Percentiles rank a stretch among this genome's conserved stretches.
These are phyloP conservation scores for Mus pahari DNA, from an alignment of 2,113 vertebrate species.

Conservation along the genomic window DNA sequence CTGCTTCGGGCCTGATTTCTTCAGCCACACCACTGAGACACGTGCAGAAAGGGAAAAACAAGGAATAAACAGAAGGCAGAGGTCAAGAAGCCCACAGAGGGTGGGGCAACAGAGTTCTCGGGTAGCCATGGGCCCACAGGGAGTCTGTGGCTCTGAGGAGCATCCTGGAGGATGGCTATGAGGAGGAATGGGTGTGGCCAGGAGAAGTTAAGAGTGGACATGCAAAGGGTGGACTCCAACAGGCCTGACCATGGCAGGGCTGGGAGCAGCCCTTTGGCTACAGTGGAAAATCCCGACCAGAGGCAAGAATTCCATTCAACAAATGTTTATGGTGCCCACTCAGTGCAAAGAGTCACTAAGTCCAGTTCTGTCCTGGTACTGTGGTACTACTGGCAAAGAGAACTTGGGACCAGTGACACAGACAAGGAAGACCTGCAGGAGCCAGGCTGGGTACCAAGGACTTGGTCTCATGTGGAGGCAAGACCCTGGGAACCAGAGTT, in stretches of 20 bases:
- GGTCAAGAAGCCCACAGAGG: neutral
- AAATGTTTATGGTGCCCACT: constrained; percentile 61
- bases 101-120: too few relatives aligned
- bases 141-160: neutral
- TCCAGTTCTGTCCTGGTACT: neutral
- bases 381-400: neutral
- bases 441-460: neutral
- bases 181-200: neutral
- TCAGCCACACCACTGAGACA: neutral
- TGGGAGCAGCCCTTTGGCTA: neutral
- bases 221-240: neutral
- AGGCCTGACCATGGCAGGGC: neutral
- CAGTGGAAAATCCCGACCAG: constrained; percentile 70
- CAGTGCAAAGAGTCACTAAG: constrained; percentile 27
- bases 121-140: neutral
- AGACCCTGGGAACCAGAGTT: neutral
- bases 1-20: neutral
- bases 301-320: constrained; percentile 39
- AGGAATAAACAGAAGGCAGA: neutral
- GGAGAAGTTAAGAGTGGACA: neutral
- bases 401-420: neutral
- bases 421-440: rapidly evolving
- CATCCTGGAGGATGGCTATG: neutral
- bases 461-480: neutral
- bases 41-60: neutral